Conservation (phyloP, 1,140 invertebrate species). For the Leptopilina clavipes region DNA sequence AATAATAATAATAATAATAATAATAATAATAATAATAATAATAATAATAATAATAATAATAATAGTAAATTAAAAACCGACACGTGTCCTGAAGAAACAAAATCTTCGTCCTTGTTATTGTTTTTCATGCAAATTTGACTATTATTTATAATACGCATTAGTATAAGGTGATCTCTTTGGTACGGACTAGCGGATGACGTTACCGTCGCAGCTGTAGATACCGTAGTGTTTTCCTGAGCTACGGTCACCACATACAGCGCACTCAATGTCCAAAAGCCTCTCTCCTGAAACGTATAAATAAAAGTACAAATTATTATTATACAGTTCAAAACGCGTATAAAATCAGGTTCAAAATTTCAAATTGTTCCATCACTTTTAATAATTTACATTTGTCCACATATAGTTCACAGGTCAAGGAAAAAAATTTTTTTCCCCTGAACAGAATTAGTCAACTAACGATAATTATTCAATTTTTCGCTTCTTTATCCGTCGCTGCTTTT, state of each 20-base stretch:
- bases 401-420: too few species aligned
- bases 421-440: too few species aligned
- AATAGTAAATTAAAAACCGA: too few species aligned
- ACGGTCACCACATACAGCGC: conserved; percentile 96
- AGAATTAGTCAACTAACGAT: too few species aligned
- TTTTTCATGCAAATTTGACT: conserved; percentile 32
- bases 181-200: conserved; percentile 66
- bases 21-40: too few species aligned
- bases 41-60: too few species aligned
- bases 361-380: too few species aligned
- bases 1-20: too few species aligned
- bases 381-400: too few species aligned
- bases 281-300: conserved; percentile 81
- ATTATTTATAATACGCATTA: conserved; percentile 6
- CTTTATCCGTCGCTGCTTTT: too few species aligned
- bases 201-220: conserved; percentile 97
- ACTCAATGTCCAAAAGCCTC: conserved; percentile 94
- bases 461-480: too few species aligned
- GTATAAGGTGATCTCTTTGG: conserved; percentile 49
- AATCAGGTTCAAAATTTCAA: not conserved
- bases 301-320: conserved; percentile 14
- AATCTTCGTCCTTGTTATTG: not conserved
- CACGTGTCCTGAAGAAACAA: not conserved
- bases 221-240: conserved; percentile 98
- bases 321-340: not conserved